Percentiles rank a stretch among this genome's conserved stretches.
phyloP scores from a whole-genome alignment of 2,113 vertebrate species.

The Phalacrocorax pelagicus region DNA sequence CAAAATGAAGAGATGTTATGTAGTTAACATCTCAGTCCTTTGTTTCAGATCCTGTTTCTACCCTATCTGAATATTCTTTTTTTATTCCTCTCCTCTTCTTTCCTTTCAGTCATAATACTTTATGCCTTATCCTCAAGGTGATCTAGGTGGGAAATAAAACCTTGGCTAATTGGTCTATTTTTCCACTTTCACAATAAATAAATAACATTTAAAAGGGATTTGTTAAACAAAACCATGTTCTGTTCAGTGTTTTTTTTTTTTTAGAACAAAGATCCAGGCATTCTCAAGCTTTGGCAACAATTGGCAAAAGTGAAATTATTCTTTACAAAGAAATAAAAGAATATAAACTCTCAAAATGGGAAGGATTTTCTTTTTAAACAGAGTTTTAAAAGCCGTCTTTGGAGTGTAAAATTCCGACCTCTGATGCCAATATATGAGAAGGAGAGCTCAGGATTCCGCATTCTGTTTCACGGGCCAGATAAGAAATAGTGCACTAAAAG shows the following conservation, averaged over 20 bases:
- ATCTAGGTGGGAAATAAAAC: background rate
- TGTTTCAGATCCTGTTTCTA: background rate
- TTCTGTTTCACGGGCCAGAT: background rate
- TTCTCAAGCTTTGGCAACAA: background rate
- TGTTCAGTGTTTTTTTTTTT: background rate
- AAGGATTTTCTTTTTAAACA: background rate
- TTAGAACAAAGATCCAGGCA: background rate
- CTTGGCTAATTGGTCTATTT: background rate
- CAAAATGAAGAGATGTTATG: background rate
- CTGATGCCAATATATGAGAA: background rate
- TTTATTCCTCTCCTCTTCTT: accelerated
- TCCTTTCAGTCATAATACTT: background rate
- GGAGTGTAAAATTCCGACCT: background rate
- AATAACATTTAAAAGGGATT: background rate
- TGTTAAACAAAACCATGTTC: background rate
- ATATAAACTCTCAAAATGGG: background rate
- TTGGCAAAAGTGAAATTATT: background rate
- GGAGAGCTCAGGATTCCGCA: background rate
- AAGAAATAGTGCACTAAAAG: background rate
- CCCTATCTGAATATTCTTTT: background rate
- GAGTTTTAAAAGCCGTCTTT: background rate
- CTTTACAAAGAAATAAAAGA: background rate
- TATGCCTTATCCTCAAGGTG: background rate
- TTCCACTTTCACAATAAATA: background rate
- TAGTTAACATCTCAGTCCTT: background rate